Base-by-base conservation (phyloP, 2,888 invertebrate genomes). In the Andrena trimmerana region DNA sequence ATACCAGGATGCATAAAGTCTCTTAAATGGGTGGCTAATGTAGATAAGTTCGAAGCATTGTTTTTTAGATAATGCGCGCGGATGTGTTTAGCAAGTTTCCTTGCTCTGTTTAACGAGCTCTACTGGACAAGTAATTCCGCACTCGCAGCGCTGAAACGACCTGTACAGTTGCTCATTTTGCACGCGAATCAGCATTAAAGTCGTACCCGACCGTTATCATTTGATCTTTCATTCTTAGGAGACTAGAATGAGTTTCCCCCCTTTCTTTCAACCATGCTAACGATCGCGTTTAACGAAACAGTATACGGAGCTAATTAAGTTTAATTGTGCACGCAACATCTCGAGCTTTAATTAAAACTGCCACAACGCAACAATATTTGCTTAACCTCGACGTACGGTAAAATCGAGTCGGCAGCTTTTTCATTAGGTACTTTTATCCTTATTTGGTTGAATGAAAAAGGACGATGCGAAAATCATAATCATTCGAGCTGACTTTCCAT, bases 251-350 rank as follows among this genome's bases (percentile, higher is more conserved):
- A 20, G 13, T 71, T 29, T 31, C 13, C 29, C 62, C 20, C 29
- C 27, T 33, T n/a, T 24, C 48, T 20, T 50, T 10, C n/a, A 48
- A 31, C 63, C 42, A 65, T n/a, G 57, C 42, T 72, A 77, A 77
- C 63, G 57, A 42, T 42, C 42, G 16, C 63, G 54, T 72, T 72
- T 65, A 77, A 29, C 48, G 73, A 66, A 66, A 78, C 73, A 50
- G 66, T 78, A 50, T 36, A 16, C 66, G 50, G 33, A 29, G 29
- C 31, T 77, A 77, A 73, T 78, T 78, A 78, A 60, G 50, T 33
- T 60, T 78, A 73, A 73, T 66, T 52, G 60, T 71, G 54, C 60
- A 54, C 42, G 42, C 29, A 27, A 54, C 54, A n/a, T n/a, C 24
- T 16, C 8, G 27, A 62, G 42, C n/a, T 66, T 66, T 73, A 78